These are phyloP conservation scores for Colaptes auratus DNA, from an alignment of 2,113 vertebrate genomes.

Conservation along the genomic window DNA sequence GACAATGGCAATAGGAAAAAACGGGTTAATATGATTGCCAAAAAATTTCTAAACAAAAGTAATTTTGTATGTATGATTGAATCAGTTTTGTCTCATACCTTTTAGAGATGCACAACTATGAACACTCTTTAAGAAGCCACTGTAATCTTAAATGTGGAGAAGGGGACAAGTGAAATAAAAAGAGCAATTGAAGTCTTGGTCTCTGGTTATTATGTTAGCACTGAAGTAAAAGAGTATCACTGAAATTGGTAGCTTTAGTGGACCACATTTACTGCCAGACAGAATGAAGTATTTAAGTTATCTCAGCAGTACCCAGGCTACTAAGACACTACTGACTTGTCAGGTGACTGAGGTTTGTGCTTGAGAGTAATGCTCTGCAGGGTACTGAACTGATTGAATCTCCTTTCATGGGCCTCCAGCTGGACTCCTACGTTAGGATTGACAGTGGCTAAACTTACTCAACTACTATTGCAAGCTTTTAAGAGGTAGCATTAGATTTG, in stretches of 20 bases:
- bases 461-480: background rate
- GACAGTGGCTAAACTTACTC: background rate
- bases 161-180: constrained; percentile 3
- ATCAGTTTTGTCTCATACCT: constrained; percentile 64
- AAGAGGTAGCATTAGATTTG: background rate
- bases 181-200: background rate
- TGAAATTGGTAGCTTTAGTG: background rate
- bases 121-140: constrained; percentile 70
- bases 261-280: background rate
- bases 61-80: constrained; percentile 80
- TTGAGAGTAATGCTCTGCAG: background rate
- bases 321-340: background rate
- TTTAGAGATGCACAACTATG: constrained; percentile 63
- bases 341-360: background rate
- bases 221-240: background rate
- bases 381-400: background rate
- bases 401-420: background rate
- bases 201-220: background rate
- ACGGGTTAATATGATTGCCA: constrained; percentile 86
- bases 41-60: constrained; percentile 80
- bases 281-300: background rate
- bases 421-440: background rate
- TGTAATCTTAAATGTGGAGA: constrained; percentile 71
- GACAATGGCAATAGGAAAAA: constrained; percentile 86
- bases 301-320: background rate